Conservation (phyloP, 2,797 vertebrate species). For the Danionella dracula region DNA sequence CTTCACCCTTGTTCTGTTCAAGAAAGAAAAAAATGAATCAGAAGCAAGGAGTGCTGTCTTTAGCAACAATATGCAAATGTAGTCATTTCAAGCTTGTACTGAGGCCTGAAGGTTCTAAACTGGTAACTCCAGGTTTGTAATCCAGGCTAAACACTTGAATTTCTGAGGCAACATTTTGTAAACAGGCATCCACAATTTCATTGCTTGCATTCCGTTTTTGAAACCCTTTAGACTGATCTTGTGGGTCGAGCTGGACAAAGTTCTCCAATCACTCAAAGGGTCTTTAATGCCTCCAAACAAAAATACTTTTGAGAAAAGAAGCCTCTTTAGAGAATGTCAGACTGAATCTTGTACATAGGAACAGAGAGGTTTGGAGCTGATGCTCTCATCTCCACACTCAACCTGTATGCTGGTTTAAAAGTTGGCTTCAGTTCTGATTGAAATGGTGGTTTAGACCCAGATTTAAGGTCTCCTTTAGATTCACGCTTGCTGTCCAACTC, state of each 20-base stretch:
- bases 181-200: neutral
- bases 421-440: conserved; percentile 16
- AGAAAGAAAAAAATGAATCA: neutral
- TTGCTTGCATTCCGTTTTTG: neutral
- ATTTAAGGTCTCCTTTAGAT: conserved; percentile 54
- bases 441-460: neutral
- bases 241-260: neutral
- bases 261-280: neutral
- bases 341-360: conserved; percentile 13
- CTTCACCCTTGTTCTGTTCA: conserved; percentile 5
- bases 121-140: neutral
- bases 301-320: neutral
- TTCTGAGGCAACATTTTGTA: neutral
- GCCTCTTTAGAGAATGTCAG: neutral
- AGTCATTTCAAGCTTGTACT: neutral
- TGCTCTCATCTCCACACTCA: conserved; percentile 56
- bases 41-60: neutral
- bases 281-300: neutral
- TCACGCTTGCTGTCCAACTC: conserved; percentile 45
- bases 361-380: conserved; percentile 72
- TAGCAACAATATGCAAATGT: neutral
- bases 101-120: neutral
- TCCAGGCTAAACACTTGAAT: neutral
- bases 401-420: conserved; percentile 32
- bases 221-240: neutral